These are phyloP conservation scores for Platycheirus albimanus DNA, from an alignment of 2,888 invertebrate genomes.

Conservation along the genomic window DNA sequence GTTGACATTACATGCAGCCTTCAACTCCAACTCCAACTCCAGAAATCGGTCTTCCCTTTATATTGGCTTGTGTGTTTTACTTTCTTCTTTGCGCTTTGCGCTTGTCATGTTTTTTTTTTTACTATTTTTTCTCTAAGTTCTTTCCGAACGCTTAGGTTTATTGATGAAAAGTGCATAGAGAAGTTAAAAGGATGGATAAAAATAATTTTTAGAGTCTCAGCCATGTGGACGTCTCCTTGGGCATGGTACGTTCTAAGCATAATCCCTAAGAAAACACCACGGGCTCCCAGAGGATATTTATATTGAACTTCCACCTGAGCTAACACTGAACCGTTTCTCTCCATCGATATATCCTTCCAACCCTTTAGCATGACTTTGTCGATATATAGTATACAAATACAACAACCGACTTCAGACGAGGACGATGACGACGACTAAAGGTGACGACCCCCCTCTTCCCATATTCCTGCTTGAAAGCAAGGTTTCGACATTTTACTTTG, in stretches of 20 bases:
- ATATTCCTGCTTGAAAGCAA: slow-evolving; percentile 64
- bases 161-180: slow-evolving; percentile 45
- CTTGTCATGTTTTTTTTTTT: neutral
- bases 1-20: slow-evolving; percentile 70
- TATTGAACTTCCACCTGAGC: slow-evolving; percentile 55
- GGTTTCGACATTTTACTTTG: slow-evolving; percentile 59
- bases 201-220: slow-evolving; percentile 49
- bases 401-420: neutral
- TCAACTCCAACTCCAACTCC: slow-evolving; percentile 6
- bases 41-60: neutral
- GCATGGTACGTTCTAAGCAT: slow-evolving; percentile 29
- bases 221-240: slow-evolving; percentile 45
- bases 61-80: slow-evolving; percentile 27
- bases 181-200: slow-evolving; percentile 19
- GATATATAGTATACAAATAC: too few relatives aligned
- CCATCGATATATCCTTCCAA: slow-evolving; percentile 28
- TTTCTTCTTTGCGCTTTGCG: slow-evolving; percentile 35
- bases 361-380: slow-evolving; percentile 24
- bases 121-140: slow-evolving; percentile 3
- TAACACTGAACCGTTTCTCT: slow-evolving; percentile 4
- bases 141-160: slow-evolving; percentile 43
- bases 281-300: slow-evolving; percentile 17
- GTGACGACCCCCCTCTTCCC: slow-evolving; percentile 7
- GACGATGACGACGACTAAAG: neutral
- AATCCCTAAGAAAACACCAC: slow-evolving; percentile 44